Evolutionary conservation across 2,888 invertebrate species (phyloP).

Genomic region (Rutpela maculata): DNA sequence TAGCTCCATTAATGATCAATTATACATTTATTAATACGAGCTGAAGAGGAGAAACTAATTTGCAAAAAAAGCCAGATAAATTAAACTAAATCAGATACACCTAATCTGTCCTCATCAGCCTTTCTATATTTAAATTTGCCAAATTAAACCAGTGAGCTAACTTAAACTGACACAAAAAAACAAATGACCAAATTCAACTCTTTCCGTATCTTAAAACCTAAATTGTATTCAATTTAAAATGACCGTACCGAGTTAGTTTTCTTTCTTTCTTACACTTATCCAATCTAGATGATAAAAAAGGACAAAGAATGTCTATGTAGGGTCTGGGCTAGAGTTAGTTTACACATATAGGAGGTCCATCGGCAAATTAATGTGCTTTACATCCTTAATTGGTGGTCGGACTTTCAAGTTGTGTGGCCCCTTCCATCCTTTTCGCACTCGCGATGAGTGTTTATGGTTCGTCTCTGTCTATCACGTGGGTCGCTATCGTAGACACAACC

Average conservation of each 20-base stretch:
- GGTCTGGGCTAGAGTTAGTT: slow-evolving; percentile 60
- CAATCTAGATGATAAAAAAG: slow-evolving; percentile 29
- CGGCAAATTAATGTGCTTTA: slow-evolving; percentile 74
- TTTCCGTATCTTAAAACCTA: slow-evolving; percentile 55
- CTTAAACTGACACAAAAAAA: slow-evolving; percentile 59
- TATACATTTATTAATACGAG: not conserved
- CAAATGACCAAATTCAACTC: slow-evolving; percentile 51
- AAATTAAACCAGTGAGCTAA: slow-evolving; percentile 60
- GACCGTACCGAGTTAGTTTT: slow-evolving; percentile 22
- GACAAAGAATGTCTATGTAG: slow-evolving; percentile 43
- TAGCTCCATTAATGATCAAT: not conserved
- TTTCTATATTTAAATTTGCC: slow-evolving; percentile 57
- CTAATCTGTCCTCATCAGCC: slow-evolving; percentile 54
- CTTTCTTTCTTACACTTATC: slow-evolving; percentile 37
- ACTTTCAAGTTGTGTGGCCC: slow-evolving; percentile 73
- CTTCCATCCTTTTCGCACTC: slow-evolving; percentile 60
- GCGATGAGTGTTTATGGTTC: slow-evolving; percentile 47
- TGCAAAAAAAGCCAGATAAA: slow-evolving; percentile 9
- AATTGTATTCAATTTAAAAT: slow-evolving; percentile 37
- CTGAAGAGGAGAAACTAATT: not conserved
- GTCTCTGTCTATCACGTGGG: slow-evolving; percentile 63
- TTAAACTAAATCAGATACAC: slow-evolving; percentile 42
- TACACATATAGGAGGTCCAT: slow-evolving; percentile 72
- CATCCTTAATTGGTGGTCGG: slow-evolving; percentile 73
- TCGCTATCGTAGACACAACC: slow-evolving; percentile 69